Evolutionary conservation across 1,140 invertebrate genomes (phyloP), one percentile per base, ranked within the genome.

Genomic region (Drosophila nigromelanica): DNA sequence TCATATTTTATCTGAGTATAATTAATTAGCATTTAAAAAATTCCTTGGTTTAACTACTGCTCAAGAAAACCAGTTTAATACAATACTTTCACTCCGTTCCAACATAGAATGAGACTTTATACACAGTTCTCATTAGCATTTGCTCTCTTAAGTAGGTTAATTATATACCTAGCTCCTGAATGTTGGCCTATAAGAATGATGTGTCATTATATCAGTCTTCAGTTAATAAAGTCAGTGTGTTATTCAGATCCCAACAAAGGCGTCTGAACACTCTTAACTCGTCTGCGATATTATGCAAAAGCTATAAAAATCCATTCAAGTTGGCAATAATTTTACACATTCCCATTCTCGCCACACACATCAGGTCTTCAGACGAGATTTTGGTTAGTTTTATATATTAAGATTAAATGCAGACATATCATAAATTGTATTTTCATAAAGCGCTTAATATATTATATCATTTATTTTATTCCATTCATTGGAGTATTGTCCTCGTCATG

Each of bases 191-290:
- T 3, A 2, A 24, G 10, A 27, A 24, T 27, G 12, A 48, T 24
- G 12, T 48, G 47, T n/a, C 47, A 27, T 27, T 27, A 27, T 48
- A 27, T 48, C 12, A 48, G 45, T 48, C 12, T n/a, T 5, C 45
- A n/a, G 21, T 1, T 7, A 24, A 48, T 27, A 48, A 48, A 48
- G 27, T 48, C 45, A 48, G 15, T 21, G 12, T 27, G 24, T n/a
- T n/a, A 48, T 48, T 48, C 21, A 27, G 11, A 48, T 12, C 11
- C 3, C 5, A 27, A 48, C 47, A 30, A 48, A 27, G 10, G 21
- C 10, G 10, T 12, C 21, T 4, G 5, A 12, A 3, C 47, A 14
- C n/a, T 48, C 47, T 5, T 27, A 48, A 12, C 21, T 27, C 12
- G 5, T 48, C 4, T n/a, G 5, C 21, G 21, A 48, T 27, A 48